Conservation (phyloP, 2,797 vertebrate species). For the Columba guinea region DNA sequence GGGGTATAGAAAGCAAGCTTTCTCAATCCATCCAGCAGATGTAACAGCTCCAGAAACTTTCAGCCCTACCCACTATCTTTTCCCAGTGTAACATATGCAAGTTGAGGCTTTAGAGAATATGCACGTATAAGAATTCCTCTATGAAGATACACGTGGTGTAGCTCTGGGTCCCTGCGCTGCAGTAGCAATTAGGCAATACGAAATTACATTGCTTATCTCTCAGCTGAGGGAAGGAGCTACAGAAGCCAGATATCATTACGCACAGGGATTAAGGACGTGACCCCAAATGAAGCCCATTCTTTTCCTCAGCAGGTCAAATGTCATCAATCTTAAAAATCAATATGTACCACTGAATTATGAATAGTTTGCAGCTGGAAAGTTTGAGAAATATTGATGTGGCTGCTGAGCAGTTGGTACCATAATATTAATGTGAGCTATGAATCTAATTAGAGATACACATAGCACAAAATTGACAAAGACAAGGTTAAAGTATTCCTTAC, state of each 20-base stretch:
- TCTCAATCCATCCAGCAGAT: neutral
- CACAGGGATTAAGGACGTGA: neutral
- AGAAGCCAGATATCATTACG: conserved; percentile 1
- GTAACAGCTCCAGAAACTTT: neutral
- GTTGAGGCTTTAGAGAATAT: neutral
- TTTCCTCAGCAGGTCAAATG: conserved; percentile 44
- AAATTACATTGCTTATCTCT: neutral
- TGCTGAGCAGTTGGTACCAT: neutral
- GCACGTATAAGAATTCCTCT: neutral
- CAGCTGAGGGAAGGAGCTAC: neutral
- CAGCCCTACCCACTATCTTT: neutral
- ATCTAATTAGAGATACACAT: conserved; percentile 27
- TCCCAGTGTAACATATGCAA: neutral
- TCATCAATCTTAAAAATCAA: conserved; percentile 50
- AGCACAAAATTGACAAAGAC: conserved; percentile 20
- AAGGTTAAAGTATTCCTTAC: conserved; percentile 10
- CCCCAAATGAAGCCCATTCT: conserved; percentile 29
- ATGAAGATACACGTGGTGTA: neutral
- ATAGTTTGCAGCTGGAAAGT: conserved; percentile 26
- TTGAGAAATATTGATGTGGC: conserved; percentile 23
- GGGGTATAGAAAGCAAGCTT: neutral
- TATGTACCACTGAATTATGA: conserved; percentile 33
- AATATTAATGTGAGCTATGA: conserved; percentile 12
- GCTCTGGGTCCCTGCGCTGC: neutral
- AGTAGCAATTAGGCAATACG: neutral